These are phyloP conservation scores for Egretta garzetta DNA, from an alignment of 2,113 vertebrate species.

Conservation along the genomic window DNA sequence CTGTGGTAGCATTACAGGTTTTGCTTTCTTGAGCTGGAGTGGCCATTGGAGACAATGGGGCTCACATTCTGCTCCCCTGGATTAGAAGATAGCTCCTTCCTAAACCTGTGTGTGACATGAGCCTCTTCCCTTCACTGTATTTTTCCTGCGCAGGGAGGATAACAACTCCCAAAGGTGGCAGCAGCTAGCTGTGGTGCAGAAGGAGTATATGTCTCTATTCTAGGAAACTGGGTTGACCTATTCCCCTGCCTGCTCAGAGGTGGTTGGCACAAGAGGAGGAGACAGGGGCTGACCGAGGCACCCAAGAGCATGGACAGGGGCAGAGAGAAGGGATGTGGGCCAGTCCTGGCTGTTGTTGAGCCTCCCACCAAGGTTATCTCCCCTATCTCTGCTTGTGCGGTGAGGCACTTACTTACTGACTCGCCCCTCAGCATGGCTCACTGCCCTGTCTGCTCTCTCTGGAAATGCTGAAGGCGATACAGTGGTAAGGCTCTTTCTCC, in stretches of 20 bases:
- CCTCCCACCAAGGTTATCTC: not conserved
- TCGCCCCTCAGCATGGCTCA: not conserved
- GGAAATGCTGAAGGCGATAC: not conserved
- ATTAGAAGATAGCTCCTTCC: not conserved
- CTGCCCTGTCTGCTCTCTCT: not conserved
- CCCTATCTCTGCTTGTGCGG: not conserved
- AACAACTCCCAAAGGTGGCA: not conserved
- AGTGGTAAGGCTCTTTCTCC: not conserved
- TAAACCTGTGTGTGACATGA: not conserved
- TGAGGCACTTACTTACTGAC: not conserved
- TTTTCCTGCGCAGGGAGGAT: not conserved
- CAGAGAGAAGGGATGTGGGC: not conserved
- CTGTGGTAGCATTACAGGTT: not conserved
- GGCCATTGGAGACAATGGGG: not conserved
- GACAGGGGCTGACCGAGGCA: not conserved
- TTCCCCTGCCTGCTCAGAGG: not conserved
- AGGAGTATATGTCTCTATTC: not conserved
- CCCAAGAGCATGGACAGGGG: not conserved
- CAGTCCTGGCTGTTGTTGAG: not conserved
- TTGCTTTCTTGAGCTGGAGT: not conserved
- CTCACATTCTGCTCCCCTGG: not conserved
- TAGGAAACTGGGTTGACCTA: conserved; percentile 14
- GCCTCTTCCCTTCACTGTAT: not conserved
- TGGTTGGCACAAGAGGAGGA: not conserved
- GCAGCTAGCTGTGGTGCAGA: not conserved